Evolutionary conservation across 30 jellyfish, hydroid and myxozoan species (phyloP), one percentile per base, ranked within the genome.

Genomic region (Chrysaora quinquecirrha): DNA sequence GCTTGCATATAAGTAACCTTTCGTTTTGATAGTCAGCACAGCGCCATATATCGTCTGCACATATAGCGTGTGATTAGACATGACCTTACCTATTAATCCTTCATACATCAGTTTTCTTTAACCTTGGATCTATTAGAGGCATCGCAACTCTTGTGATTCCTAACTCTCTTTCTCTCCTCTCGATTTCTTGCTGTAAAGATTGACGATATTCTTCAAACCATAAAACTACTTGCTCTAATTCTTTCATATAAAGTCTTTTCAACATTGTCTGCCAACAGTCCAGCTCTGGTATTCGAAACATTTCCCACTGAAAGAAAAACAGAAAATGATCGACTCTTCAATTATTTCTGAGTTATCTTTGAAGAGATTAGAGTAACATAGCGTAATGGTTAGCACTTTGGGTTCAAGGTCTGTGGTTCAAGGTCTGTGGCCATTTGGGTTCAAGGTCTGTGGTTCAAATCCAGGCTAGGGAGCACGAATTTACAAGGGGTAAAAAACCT

Each of bases 211-310:
- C 99, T 79, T 95, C 99, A 85, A 88, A 95, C 99, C 99, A 95
- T 32, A 88, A 75, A 1, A 95, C 99, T 71, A 95, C 82, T 50
- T 95, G 97, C 67, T 95, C 97, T 35, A 95, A 63, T 69, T 95
- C 99, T 67, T 95, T 95, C 89, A 85, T 95, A 89, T 95, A 95
- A 24, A 95, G 91, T 23, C 97, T 80, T 49, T 95, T 95, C 21
- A 95, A 78, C 99, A 95, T 95, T 3, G 99, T 95, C 34, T 95
- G 99, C 99, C 99, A 95, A 74, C 99, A 95, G 31, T 95, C 99
- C 60, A 95, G 88, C 63, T 95, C 97, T 1, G 96, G 95, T 10
- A 83, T 70, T 23, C 99, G 95, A 54, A 95, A 95, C 99, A 95
- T 95, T 23, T 84, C 96, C 99, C 99, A 95, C 99, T 95, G 69